Evolutionary conservation across 2,888 invertebrate species (phyloP), one percentile per base, ranked within the genome.

Genomic region (Heliconius ismenius): DNA sequence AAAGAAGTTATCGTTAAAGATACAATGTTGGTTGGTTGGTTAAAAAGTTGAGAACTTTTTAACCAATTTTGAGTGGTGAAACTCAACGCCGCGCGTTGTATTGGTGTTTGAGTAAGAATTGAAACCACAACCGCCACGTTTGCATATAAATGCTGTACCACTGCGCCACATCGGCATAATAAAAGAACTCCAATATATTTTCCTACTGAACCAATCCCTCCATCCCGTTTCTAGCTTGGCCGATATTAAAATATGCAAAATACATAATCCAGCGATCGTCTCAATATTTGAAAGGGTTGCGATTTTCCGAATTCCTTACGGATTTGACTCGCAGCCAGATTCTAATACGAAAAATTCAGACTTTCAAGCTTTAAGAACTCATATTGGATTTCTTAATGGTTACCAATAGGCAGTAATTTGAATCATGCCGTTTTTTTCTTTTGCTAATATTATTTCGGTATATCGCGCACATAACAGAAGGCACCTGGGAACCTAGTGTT

Each of bases 281-380:
- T 69, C 68, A 43, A 75, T 21, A 75, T 62, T 62, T 69, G 68
- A 63, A 36, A 54, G 62, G 68, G 69, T 63, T 64, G 69, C 64
- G 63, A 77, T 74, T 77, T 74, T 54, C 26, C 10, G 63, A 77
- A 74, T 64, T 77, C 74, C 69, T 69, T 63, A 32, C 49, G 49
- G 64, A 74, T 69, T 63, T 63, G 74, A 70, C 32, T 70, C 54
- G 18, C 32, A 70, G 70, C 58, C 70, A 70, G 70, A 58, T 58
- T 70, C 58, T 70, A 70, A 58, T 69, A 69, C 9, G n/a, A 15
- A 36, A 32, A 70, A n/a, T 36, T 32, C 24, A 32, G 32, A n/a
- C 54, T 54, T 15, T 26, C 26, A n/a, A 69, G 58, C 54, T 58
- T 58, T 70, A 36, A 15, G 32, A 58, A 32, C 58, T n/a, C 4